These are phyloP conservation scores for Tiaroga cobitis DNA, from an alignment of 2,797 vertebrate species.

Conservation along the genomic window DNA sequence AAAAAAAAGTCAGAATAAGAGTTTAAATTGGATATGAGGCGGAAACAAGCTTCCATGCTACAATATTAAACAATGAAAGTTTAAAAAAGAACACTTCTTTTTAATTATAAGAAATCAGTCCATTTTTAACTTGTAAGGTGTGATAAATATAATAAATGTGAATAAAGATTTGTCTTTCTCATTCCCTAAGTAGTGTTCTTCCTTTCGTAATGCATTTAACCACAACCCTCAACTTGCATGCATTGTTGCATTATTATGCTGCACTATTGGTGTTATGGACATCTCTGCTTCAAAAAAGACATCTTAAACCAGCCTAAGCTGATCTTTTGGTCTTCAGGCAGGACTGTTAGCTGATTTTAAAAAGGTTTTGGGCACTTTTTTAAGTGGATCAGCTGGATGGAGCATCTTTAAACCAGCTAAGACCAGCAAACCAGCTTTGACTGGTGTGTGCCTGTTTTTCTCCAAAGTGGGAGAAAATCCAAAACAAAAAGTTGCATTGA, in stretches of 20 bases:
- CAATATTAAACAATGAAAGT: not conserved
- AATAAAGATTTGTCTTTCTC: slow-evolving; percentile 4
- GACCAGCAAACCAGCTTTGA: not conserved
- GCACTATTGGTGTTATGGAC: not conserved
- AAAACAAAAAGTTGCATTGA: no score
- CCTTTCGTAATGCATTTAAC: not conserved
- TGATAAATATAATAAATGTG: slow-evolving; percentile 4
- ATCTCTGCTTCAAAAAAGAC: not conserved
- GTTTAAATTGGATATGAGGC: not conserved
- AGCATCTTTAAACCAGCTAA: not conserved
- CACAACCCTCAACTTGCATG: not conserved
- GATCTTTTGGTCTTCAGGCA: not conserved
- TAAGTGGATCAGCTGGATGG: not conserved
- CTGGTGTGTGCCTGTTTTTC: not conserved
- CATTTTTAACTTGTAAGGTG: not conserved
- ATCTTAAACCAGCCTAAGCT: not conserved
- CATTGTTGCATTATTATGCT: not conserved
- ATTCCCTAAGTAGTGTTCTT: not conserved
- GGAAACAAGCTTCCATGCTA: not conserved
- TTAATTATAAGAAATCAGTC: not conserved
- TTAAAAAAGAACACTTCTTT: not conserved
- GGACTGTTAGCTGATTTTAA: not conserved
- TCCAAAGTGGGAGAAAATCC: not conserved
- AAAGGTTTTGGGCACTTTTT: not conserved
- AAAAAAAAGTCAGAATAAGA: not conserved